These are phyloP conservation scores for honey bee (Apis mellifera) DNA, from an alignment of 1,140 invertebrate genomes.

Conservation along the genomic window DNA sequence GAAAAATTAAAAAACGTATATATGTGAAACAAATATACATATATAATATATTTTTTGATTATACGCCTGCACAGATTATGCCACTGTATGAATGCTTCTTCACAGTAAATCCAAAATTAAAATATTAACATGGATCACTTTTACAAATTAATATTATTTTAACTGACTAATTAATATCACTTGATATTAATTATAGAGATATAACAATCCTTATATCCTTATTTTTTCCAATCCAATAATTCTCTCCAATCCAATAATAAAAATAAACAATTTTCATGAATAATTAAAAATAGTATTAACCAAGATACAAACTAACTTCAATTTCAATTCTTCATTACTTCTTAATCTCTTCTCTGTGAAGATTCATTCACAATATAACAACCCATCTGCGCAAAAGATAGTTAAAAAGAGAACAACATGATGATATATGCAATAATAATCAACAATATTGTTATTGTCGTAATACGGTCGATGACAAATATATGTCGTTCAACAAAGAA, in stretches of 20 bases:
- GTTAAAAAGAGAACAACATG: constrained; percentile 18
- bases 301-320: neutral
- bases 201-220: neutral
- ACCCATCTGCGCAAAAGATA: neutral
- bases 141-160: too few relatives aligned
- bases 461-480: neutral
- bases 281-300: neutral
- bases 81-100: neutral
- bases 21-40: constrained; percentile 4
- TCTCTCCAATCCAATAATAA: too few relatives aligned
- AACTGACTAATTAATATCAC: too few relatives aligned
- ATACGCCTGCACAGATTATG: neutral
- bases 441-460: neutral
- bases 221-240: neutral
- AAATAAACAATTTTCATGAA: neutral
- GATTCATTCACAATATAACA: neutral
- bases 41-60: constrained; percentile 8
- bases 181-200: neutral
- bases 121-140: neutral
- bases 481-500: neutral
- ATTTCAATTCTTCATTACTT: neutral
- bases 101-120: neutral
- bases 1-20: neutral
- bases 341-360: neutral
- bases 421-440: neutral